Percentiles rank a stretch among this genome's conserved stretches.
These are phyloP conservation scores for Poecilia wingei DNA, from an alignment of 2,797 vertebrate species.

Conservation along the genomic window DNA sequence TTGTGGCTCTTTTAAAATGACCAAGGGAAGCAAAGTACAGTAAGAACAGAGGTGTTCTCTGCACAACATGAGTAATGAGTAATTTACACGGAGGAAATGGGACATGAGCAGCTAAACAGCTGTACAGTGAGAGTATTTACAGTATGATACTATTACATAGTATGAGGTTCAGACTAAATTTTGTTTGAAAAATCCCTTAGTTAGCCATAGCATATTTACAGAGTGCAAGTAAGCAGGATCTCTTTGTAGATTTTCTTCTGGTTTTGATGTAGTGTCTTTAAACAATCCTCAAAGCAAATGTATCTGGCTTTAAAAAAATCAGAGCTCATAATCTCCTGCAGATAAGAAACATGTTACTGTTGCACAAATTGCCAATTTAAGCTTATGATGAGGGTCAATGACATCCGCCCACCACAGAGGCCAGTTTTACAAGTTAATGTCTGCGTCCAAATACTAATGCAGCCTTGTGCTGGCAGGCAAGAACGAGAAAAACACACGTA, in stretches of 20 bases:
- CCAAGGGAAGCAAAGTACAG: neutral
- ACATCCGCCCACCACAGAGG: conserved; percentile 33
- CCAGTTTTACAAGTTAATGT: conserved; percentile 10
- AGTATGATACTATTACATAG: neutral
- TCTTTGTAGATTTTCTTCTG: neutral
- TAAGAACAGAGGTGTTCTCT: neutral
- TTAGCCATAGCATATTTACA: neutral
- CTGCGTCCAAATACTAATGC: conserved; percentile 21
- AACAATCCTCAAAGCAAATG: conserved; percentile 31
- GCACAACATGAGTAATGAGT: neutral
- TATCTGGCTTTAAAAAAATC: conserved; percentile 27
- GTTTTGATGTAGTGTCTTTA: neutral
- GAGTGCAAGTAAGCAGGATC: neutral
- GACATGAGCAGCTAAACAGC: neutral
- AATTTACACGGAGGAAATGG: neutral
- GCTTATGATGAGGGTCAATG: conserved; percentile 40
- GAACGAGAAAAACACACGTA: neutral
- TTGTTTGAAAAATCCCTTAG: neutral
- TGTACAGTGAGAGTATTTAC: neutral
- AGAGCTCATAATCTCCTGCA: neutral
- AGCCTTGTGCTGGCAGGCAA: conserved; percentile 17
- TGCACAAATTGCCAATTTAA: conserved; percentile 35
- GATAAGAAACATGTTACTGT: conserved; percentile 27
- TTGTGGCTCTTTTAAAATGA: neutral
- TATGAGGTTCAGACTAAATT: neutral